phyloP scores from a whole-genome alignment of 2,113 vertebrate genomes.

The western clawed frog (Xenopus tropicalis) region DNA sequence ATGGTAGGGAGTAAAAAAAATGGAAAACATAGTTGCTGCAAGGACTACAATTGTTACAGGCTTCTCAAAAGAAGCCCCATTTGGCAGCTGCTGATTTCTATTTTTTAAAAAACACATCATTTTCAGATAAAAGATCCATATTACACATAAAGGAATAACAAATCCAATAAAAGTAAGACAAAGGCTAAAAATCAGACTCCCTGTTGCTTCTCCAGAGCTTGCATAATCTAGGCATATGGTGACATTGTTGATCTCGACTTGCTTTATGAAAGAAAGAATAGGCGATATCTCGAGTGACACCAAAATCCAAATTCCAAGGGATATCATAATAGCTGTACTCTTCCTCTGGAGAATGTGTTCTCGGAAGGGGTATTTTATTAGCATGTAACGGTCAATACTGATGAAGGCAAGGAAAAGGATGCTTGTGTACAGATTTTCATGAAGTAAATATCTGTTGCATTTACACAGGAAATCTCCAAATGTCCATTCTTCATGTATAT shows the following conservation, averaged over 20 bases:
- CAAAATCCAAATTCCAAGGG: constrained; percentile 63
- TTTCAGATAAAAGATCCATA: constrained; percentile 74
- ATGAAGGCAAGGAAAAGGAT: constrained; percentile 82
- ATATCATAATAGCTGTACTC: constrained; percentile 54
- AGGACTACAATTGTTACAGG: constrained; percentile 64
- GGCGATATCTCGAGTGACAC: constrained; percentile 76
- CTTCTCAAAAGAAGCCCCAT: constrained; percentile 55
- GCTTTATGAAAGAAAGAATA: constrained; percentile 61
- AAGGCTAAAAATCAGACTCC: constrained; percentile 70
- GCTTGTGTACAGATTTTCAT: constrained; percentile 83
- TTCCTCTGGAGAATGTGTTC: constrained; percentile 70
- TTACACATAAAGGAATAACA: constrained; percentile 70
- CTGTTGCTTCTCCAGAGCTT: constrained; percentile 53
- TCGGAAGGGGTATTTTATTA: constrained; percentile 69
- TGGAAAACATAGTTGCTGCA: constrained; percentile 66
- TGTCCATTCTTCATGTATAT: constrained; percentile 49
- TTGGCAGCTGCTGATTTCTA: constrained; percentile 53
- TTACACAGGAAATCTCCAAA: constrained; percentile 54
- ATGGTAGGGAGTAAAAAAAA: constrained; percentile 85
- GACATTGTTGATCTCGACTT: rapidly evolving
- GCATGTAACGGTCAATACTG: constrained; percentile 79
- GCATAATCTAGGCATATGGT: constrained; percentile 70
- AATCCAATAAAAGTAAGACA: constrained; percentile 77
- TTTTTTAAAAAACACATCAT: constrained; percentile 64
- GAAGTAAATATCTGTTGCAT: constrained; percentile 75